A percentile compares a stretch with the other conserved stretches of the same genome.
Conservation (phyloP, 2,113 vertebrate species). For the Azemiops feae region DNA sequence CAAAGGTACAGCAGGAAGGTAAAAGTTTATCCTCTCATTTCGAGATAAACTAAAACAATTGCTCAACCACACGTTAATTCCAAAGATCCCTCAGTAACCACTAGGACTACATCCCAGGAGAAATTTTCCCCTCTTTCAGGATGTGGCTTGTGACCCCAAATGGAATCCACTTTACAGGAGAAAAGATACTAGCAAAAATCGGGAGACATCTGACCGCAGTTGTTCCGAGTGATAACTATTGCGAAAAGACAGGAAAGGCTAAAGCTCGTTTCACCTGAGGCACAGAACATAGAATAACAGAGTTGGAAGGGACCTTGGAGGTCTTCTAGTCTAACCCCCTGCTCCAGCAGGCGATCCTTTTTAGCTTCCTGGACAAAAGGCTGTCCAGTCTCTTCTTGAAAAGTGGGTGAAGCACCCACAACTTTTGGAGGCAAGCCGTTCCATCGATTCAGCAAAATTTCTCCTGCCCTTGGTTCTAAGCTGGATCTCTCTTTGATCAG, state of each 20-base stretch:
- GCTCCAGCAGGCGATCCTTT: too few species aligned
- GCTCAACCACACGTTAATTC: background rate
- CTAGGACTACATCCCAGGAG: background rate
- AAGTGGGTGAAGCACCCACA: too few species aligned
- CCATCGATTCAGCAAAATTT: too few species aligned
- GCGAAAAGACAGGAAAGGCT: background rate
- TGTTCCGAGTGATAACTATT: background rate
- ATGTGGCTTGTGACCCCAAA: background rate
- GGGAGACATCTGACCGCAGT: accelerated
- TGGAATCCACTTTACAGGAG: background rate
- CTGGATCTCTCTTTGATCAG: too few species aligned
- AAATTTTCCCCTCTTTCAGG: background rate
- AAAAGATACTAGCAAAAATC: background rate
- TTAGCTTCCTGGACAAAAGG: too few species aligned
- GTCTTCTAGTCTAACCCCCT: too few species aligned
- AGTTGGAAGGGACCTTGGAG: too few species aligned
- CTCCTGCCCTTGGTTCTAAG: too few species aligned
- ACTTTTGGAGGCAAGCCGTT: too few species aligned
- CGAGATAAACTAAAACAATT: background rate
- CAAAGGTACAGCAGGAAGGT: background rate
- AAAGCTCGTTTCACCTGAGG: background rate
- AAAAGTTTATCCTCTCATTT: background rate
- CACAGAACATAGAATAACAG: background rate
- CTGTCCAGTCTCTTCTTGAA: too few species aligned
- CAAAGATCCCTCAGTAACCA: background rate